Evolutionary conservation across 2,797 vertebrate genomes (phyloP), one percentile per base, ranked within the genome.

Genomic region (Neomorphus geoffroyi): DNA sequence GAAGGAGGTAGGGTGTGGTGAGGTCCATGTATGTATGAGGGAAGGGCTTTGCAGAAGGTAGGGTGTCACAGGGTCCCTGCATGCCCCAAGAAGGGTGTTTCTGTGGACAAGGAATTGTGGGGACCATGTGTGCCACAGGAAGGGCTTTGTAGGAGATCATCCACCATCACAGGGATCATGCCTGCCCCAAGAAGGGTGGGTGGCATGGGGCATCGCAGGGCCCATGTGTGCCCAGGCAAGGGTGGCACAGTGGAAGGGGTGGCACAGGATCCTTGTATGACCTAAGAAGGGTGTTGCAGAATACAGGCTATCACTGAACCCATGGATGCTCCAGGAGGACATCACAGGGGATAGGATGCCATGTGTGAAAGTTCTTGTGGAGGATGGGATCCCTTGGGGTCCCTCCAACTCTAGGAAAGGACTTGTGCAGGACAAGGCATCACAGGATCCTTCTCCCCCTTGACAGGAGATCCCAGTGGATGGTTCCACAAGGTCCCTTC

Each of bases 341-440:
- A 2, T 15, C 18, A 18, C 0, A 0, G 24, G 11, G 43, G 17
- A 7, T 10, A 41, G 61, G 50, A 84, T 11, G 2, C 50, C 41
- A 18, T 2, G 1, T 21, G 66, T 16, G 64, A 79, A 46, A 48
- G 46, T 24, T 17, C 77, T 4, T 37, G 30, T 19, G 79, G 78
- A 11, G 28, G 18, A 18, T 48, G 53, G n/a, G 18, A 12, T 51
- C 48, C 9, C 50, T 60, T 8, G 1, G 71, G 50, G 9, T 18
- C 45, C 53, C 14, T 41, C 14, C 39, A 41, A 41, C 14, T 41
- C 39, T 41, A 41, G 32, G 13, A 7, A 39, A 18, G 35, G 75
- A 6, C 3, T n/a, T 0, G 0, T 27, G 54, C 1, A 0, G 39
- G 33, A 17, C 11, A 4, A 15, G 28, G 33, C 51, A 21, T 45